Percentiles rank a stretch among this genome's conserved stretches.
These are phyloP conservation scores for Mayetiola destructor DNA, from an alignment of 2,888 invertebrate species.

Conservation along the genomic window DNA sequence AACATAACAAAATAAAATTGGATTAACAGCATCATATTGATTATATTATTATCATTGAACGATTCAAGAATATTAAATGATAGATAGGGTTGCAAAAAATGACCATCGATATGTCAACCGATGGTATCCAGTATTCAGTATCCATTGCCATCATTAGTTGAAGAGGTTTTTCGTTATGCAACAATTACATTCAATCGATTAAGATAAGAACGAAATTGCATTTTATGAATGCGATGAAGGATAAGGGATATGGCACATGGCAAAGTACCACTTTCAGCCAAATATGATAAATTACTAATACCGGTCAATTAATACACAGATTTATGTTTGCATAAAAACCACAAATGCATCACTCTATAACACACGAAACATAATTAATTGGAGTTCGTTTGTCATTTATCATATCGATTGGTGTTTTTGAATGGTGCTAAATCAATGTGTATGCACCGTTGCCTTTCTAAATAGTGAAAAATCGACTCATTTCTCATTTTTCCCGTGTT, in stretches of 20 bases:
- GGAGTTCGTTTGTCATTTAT: slow-evolving; percentile 3
- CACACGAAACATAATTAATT: slow-evolving; percentile 1
- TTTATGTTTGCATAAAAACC: neutral
- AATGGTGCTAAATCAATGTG: neutral
- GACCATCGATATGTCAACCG: neutral
- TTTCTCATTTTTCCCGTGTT: too few relatives aligned
- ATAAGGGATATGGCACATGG: too few relatives aligned
- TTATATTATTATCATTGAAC: neutral
- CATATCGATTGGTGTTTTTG: slow-evolving; percentile 9
- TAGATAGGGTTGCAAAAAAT: slow-evolving; percentile 2
- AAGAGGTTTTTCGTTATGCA: too few relatives aligned
- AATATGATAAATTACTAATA: slow-evolving; percentile 2
- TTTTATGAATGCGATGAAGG: slow-evolving; percentile 1
- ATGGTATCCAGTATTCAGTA: neutral
- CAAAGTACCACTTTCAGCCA: too few relatives aligned
- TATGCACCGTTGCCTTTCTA: neutral
- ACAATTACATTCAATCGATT: neutral
- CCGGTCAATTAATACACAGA: slow-evolving; percentile 1
- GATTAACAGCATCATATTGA: slow-evolving; percentile 8
- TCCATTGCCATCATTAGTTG: too few relatives aligned
- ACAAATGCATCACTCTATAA: neutral
- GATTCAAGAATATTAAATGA: slow-evolving; percentile 2
- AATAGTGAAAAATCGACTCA: neutral
- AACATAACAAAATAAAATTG: slow-evolving; percentile 10
- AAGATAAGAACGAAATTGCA: neutral